Conservation (phyloP, 1,140 invertebrate genomes). For the Probaryconus sp. region DNA sequence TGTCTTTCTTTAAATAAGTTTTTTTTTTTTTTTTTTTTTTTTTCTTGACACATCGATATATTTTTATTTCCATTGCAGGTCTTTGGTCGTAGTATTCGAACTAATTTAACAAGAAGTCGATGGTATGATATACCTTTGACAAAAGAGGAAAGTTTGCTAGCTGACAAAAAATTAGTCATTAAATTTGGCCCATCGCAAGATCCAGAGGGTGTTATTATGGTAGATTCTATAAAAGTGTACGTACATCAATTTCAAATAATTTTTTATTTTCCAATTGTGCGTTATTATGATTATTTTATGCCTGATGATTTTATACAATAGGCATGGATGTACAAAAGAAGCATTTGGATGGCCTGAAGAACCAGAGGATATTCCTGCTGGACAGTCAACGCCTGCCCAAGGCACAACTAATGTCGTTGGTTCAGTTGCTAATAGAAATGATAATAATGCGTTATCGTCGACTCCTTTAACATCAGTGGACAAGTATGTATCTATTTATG, state of each 20-base stretch:
- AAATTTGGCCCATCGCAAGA: constrained; percentile 94
- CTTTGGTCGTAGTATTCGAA: constrained; percentile 89
- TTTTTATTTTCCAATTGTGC: constrained; percentile 2
- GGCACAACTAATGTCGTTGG: constrained; percentile 61
- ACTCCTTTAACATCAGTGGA: constrained; percentile 79
- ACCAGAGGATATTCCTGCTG: constrained; percentile 87
- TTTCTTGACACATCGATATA: constrained; percentile 4
- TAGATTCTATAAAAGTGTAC: constrained; percentile 94
- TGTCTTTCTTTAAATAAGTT: not conserved
- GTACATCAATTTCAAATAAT: constrained; percentile 38
- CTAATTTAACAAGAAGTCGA: constrained; percentile 86
- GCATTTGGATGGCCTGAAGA: constrained; percentile 98
- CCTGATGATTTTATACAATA: constrained; percentile 56
- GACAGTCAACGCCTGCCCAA: constrained; percentile 77
- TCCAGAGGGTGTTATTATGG: constrained; percentile 91
- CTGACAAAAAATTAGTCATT: constrained; percentile 94
- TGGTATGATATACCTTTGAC: constrained; percentile 98
- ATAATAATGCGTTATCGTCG: constrained; percentile 72
- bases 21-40: not conserved
- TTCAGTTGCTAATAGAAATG: constrained; percentile 72
- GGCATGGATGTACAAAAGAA: constrained; percentile 96
- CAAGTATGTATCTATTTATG: too few species aligned
- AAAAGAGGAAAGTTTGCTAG: constrained; percentile 94
- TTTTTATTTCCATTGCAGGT: constrained; percentile 77
- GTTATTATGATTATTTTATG: too few species aligned